phyloP scores from a whole-genome alignment of 1,140 invertebrate species.

The Saccostrea echinata region DNA sequence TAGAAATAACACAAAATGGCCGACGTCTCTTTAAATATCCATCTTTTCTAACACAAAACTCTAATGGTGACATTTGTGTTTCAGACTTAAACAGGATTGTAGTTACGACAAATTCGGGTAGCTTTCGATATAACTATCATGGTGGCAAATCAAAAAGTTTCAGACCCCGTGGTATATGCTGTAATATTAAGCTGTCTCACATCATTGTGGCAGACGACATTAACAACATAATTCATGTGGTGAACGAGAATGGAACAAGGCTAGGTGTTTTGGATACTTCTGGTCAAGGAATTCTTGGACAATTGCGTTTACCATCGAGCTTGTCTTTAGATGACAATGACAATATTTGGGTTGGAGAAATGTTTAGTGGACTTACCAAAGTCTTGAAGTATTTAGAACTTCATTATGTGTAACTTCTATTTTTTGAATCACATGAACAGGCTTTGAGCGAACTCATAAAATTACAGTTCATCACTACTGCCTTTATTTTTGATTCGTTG shows the following conservation, averaged over 20 bases:
- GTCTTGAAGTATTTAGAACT: conserved; percentile 11
- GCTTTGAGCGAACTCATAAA: too few species aligned
- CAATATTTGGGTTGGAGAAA: conserved; percentile 11
- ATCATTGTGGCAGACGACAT: conserved; percentile 20
- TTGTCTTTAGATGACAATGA: background rate
- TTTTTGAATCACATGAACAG: too few species aligned
- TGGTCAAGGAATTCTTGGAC: conserved; percentile 18
- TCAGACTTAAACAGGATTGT: background rate
- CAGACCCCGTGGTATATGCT: conserved; percentile 3
- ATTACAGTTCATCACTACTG: too few species aligned
- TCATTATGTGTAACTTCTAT: background rate
- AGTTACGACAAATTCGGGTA: background rate
- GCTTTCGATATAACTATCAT: conserved; percentile 7
- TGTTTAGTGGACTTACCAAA: conserved; percentile 14
- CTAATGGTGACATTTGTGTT: background rate
- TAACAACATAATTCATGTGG: conserved; percentile 5
- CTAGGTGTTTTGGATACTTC: background rate
- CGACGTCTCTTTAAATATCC: background rate
- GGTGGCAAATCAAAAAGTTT: background rate
- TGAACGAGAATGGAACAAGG: background rate
- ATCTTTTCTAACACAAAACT: background rate
- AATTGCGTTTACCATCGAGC: background rate
- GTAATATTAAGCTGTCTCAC: background rate
- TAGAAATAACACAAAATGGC: conserved; percentile 6
- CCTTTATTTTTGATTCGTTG: too few species aligned